Evolutionary conservation across 2,113 vertebrate genomes (phyloP), one percentile per base, ranked within the genome.

Genomic region (Oryctolagus cuniculus): DNA sequence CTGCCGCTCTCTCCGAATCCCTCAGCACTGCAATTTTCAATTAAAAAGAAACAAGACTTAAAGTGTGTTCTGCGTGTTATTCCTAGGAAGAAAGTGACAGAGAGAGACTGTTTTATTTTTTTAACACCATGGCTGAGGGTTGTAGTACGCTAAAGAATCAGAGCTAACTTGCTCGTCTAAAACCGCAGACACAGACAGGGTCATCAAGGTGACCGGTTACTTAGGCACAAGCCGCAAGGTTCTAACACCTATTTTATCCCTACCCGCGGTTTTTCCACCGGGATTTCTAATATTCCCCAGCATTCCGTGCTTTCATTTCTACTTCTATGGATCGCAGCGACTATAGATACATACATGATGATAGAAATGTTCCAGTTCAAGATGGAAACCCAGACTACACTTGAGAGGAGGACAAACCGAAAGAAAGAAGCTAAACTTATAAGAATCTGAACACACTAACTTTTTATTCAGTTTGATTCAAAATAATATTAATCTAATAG

Each of bases 341-440:
- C 36, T 85, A 80, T 44, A 44, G 44, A 44, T 9, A 77, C 24
- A 93, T 70, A 86, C 64, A 93, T 84, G 92, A 91, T 88, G 69
- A 1, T 64, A 70, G 44, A 86, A 95, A 89, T 0, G 44, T 77
- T 93, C 91, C 92, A 94, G 21, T 70, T 94, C 61, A 86, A 84
- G 53, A 95, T 83, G 38, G 27, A 95, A 67, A 92, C 69, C 94
- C 87, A 97, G 69, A 83, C 74, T 95, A 81, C 86, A 96, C 69
- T 95, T 81, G 79, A 34, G 24, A 24, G 87, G 10, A 88, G 96
- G 66, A 73, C 78, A 95, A 96, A 96, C 90, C 29, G 95, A 97
- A 96, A 97, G 75, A 97, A 97, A 97, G 94, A 97, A 97, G 95
- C 85, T 96, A 96, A 97, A 96, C 92, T 97, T 97, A 69, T 72